Evolutionary conservation across 2,888 invertebrate genomes (phyloP).

Genomic region (Corbicula japonica): DNA sequence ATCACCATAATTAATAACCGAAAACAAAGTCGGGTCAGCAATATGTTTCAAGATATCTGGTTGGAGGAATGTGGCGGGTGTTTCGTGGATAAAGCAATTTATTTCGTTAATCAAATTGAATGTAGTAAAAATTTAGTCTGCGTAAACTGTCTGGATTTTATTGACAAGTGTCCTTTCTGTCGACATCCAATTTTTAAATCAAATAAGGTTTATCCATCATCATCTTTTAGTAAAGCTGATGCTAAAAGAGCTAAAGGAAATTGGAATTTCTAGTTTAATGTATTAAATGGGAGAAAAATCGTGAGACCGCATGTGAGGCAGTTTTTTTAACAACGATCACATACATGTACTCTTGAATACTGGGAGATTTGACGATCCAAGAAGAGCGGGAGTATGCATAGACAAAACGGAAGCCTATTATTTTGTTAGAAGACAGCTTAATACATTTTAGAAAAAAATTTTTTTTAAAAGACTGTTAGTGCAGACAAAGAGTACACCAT

Average conservation of each 20-base stretch:
- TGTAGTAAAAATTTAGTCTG: neutral
- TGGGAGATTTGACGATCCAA: neutral
- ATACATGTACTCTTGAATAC: neutral
- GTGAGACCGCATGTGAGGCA: neutral
- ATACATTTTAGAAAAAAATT: too few species aligned
- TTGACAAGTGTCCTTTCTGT: neutral
- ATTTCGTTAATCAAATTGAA: neutral
- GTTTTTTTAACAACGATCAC: neutral
- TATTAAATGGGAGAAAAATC: neutral
- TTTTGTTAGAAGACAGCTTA: neutral
- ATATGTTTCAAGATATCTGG: slow-evolving; percentile 1
- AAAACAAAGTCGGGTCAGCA: too few species aligned
- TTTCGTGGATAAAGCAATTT: neutral
- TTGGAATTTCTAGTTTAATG: too few species aligned
- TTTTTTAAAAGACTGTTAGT: too few species aligned
- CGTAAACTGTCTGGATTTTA: neutral
- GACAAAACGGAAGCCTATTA: neutral
- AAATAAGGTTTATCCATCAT: too few species aligned
- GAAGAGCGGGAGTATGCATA: neutral
- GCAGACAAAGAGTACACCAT: too few species aligned
- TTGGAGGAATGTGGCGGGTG: neutral
- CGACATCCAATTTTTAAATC: too few species aligned
- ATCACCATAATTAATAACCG: too few species aligned
- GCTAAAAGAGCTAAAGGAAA: too few species aligned
- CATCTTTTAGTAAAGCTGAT: too few species aligned